phyloP scores from a whole-genome alignment of 2,113 vertebrate species.

The Himantopus leucocephalus region DNA sequence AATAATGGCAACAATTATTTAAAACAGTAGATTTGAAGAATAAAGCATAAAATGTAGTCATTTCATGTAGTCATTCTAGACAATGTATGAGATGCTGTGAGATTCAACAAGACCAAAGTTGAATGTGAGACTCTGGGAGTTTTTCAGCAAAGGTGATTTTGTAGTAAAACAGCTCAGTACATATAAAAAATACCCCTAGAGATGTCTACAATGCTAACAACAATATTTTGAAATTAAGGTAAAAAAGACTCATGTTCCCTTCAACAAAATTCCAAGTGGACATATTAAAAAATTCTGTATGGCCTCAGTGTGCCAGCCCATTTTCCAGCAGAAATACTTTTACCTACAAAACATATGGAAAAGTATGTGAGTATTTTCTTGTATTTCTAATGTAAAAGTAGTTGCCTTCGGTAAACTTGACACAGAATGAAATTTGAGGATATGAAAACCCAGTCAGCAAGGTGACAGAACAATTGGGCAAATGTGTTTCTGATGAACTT shows the following conservation, averaged over 20 bases:
- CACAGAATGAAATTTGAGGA: not conserved
- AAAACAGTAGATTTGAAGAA: not conserved
- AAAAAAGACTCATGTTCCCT: not conserved
- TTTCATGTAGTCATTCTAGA: not conserved
- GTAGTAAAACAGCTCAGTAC: not conserved
- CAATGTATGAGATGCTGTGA: not conserved
- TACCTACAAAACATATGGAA: not conserved
- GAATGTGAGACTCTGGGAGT: not conserved
- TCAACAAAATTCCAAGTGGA: not conserved
- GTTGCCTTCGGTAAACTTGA: not conserved
- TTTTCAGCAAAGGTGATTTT: slow-evolving; percentile 26
- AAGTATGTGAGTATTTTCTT: not conserved
- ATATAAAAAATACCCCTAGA: not conserved
- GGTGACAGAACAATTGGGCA: not conserved
- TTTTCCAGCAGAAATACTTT: slow-evolving; percentile 13
- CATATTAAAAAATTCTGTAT: not conserved
- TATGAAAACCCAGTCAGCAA: not conserved
- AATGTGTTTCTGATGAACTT: not conserved
- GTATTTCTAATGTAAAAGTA: not conserved
- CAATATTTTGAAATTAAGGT: slow-evolving; percentile 30
- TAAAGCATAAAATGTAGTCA: not conserved
- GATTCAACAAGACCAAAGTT: not conserved
- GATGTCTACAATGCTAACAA: not conserved
- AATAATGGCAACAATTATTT: not conserved
- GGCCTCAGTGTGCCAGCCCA: not conserved